phyloP scores from a whole-genome alignment of 2,888 invertebrate genomes.

The Cecidostiba fungosa region DNA sequence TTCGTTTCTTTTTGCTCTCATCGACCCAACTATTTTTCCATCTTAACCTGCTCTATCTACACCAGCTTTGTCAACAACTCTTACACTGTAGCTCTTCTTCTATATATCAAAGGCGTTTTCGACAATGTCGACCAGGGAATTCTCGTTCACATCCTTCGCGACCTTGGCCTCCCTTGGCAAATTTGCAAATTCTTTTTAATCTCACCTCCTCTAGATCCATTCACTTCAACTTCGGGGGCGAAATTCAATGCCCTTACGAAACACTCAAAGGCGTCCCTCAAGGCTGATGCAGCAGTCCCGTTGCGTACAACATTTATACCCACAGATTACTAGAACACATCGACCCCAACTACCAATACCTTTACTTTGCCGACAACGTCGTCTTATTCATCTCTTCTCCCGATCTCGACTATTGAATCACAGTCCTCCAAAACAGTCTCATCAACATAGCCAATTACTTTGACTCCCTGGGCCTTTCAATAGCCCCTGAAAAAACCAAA shows the following conservation, averaged over 20 bases:
- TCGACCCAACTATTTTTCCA: not conserved
- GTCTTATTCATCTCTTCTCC: no score
- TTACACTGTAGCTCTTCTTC: not conserved
- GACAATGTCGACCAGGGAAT: not conserved
- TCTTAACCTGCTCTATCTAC: not conserved
- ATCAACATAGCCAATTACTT: not conserved
- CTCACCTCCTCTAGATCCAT: not conserved
- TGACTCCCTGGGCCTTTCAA: not conserved
- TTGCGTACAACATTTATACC: not conserved
- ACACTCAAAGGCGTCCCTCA: not conserved
- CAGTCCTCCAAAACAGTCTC: not conserved
- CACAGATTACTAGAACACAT: not conserved
- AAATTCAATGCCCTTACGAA: not conserved
- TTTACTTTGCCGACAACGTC: slow-evolving; percentile 1
- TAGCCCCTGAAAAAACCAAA: slow-evolving; percentile 5
- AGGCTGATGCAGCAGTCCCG: not conserved
- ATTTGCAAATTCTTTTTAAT: slow-evolving; percentile 7
- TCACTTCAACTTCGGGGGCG: not conserved
- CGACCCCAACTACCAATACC: not conserved
- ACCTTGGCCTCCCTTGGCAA: not conserved
- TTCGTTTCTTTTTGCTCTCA: no score
- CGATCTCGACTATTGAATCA: no score
- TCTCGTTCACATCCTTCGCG: not conserved
- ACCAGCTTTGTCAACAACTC: not conserved
- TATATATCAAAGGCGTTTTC: not conserved